A percentile compares a stretch with the other conserved stretches of the same genome.
phyloP scores from a whole-genome alignment of 2,888 invertebrate species.

The Vesta saturnalis region DNA sequence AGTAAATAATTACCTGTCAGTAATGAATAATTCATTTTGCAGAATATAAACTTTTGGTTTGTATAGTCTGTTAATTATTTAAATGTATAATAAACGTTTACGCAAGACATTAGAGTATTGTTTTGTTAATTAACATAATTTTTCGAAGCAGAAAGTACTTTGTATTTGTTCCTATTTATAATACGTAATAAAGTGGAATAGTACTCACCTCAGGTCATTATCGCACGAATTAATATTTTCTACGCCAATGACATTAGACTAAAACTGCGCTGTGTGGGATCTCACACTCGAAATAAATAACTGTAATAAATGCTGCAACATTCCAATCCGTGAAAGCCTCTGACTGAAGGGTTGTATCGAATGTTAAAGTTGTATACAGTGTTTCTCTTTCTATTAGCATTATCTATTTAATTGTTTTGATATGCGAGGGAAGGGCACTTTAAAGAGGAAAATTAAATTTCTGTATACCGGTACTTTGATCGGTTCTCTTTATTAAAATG shows the following conservation, averaged over 20 bases:
- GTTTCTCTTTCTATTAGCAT: conserved; percentile 52
- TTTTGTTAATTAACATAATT: background rate
- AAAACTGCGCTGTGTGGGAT: conserved; percentile 27
- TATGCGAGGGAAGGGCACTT: no score
- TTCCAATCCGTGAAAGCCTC: conserved; percentile 47
- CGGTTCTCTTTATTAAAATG: no score
- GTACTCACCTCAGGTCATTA: no score
- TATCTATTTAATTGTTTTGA: conserved; percentile 50
- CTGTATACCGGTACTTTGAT: no score
- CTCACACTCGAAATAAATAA: conserved; percentile 51
- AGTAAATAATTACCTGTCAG: background rate
- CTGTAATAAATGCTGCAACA: conserved; percentile 55
- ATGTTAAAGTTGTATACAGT: conserved; percentile 49
- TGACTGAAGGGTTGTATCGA: conserved; percentile 51
- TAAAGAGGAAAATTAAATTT: no score
- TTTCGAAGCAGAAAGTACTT: background rate
- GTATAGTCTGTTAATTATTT: background rate
- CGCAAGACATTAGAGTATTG: background rate
- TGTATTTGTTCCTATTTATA: no score
- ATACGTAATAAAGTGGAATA: no score
- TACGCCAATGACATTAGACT: conserved; percentile 24
- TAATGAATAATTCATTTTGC: no score
- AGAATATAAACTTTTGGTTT: no score
- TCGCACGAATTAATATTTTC: background rate
- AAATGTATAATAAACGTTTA: background rate